Conservation (phyloP, 2,888 invertebrate species). For the Amphipoea oculea region DNA sequence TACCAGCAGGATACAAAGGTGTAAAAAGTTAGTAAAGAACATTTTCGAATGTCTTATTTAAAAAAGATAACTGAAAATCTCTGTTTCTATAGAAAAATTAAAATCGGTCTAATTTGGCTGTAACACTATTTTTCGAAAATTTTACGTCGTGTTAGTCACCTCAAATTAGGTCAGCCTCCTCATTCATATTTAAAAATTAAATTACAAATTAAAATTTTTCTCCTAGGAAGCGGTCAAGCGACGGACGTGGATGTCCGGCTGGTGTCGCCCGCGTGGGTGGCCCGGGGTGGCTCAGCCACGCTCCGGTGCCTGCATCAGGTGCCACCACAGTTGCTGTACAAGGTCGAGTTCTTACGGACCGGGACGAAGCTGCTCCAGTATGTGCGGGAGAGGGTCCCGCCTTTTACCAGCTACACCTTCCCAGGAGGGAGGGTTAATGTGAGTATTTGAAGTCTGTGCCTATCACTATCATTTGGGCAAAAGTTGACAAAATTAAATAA, state of each 20-base stretch:
- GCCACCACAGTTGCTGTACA: constrained; percentile 93
- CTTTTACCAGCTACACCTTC: constrained; percentile 92
- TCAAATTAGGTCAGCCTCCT: constrained; percentile 3
- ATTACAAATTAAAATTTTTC: constrained; percentile 21
- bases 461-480: background rate
- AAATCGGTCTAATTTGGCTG: no score
- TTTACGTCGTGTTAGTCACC: no score
- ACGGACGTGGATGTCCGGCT: constrained; percentile 92
- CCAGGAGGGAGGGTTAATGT: constrained; percentile 94
- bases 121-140: no score
- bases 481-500: background rate
- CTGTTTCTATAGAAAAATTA: no score
- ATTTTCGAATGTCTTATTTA: no score
- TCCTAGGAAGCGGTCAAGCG: constrained; percentile 82
- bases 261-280: constrained; percentile 93
- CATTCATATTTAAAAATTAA: background rate
- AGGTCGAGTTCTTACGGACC: constrained; percentile 91
- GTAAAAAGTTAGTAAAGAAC: no score
- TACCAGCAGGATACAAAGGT: no score
- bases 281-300: constrained; percentile 93
- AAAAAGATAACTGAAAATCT: no score
- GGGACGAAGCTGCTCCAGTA: constrained; percentile 94
- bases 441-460: constrained; percentile 83
- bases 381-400: constrained; percentile 94
- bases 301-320: constrained; percentile 95